Conservation (phyloP, 2,113 vertebrate species). For the Montifringilla adamsi region DNA sequence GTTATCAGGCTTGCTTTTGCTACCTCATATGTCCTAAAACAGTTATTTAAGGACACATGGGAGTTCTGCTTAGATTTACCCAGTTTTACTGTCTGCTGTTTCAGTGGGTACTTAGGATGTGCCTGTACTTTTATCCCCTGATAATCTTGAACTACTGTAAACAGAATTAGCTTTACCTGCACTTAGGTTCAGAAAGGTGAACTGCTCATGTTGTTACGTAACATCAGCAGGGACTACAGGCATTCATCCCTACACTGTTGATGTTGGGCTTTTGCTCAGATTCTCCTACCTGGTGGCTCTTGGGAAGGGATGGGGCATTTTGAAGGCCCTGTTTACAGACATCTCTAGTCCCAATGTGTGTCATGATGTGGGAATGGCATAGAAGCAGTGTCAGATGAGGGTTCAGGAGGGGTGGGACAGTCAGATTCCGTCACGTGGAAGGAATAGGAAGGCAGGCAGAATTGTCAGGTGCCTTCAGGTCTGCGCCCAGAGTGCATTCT, state of each 20-base stretch:
- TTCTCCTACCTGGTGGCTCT: not conserved
- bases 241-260: not conserved
- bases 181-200: not conserved
- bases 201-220: not conserved
- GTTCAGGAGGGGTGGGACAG: not conserved
- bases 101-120: not conserved
- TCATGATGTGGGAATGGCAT: accelerated
- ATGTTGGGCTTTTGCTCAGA: not conserved
- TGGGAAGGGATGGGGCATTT: not conserved
- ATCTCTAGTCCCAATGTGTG: not conserved
- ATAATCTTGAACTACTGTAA: not conserved
- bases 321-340: not conserved
- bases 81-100: not conserved
- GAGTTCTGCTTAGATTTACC: not conserved
- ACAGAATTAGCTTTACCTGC: not conserved
- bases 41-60: not conserved
- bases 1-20: not conserved
- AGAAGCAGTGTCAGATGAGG: not conserved
- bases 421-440: not conserved
- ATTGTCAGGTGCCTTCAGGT: not conserved
- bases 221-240: not conserved
- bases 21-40: not conserved
- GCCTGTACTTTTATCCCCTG: not conserved
- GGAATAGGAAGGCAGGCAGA: not conserved
- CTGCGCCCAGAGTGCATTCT: not conserved